Evolutionary conservation across 92 coral and sea anemone genomes (phyloP).

Genomic region (Siderastrea radians): DNA sequence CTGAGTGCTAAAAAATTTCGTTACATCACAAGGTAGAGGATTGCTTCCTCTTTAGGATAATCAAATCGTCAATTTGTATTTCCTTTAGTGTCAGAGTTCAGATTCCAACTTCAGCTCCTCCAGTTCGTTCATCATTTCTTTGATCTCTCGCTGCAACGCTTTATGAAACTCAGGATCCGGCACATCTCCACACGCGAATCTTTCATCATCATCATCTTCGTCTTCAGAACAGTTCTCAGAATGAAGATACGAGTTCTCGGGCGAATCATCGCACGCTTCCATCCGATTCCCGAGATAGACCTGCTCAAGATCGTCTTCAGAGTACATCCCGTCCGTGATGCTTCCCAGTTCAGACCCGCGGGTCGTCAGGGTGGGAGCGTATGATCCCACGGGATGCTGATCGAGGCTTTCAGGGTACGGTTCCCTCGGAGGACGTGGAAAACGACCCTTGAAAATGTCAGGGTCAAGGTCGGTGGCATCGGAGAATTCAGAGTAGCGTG

Average conservation of each 20-base stretch:
- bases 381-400: slow-evolving; percentile 83
- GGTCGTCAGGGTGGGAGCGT: slow-evolving; percentile 77
- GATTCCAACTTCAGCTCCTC: slow-evolving; percentile 86
- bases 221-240: slow-evolving; percentile 90
- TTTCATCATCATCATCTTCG: slow-evolving; percentile 67
- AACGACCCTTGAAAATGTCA: slow-evolving; percentile 83
- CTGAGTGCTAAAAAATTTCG: too few species aligned
- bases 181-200: slow-evolving; percentile 31
- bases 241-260: slow-evolving; percentile 88
- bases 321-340: slow-evolving; percentile 82
- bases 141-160: slow-evolving; percentile 75
- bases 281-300: slow-evolving; percentile 91
- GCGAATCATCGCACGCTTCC: slow-evolving; percentile 94
- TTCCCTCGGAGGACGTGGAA: slow-evolving; percentile 89
- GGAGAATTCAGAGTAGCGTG: slow-evolving; percentile 81
- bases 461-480: slow-evolving; percentile 86
- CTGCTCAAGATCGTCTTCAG: slow-evolving; percentile 88
- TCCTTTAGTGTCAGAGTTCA: slow-evolving; percentile 49
- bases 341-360: slow-evolving; percentile 91
- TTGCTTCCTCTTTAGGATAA: too few species aligned
- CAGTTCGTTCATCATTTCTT: slow-evolving; percentile 82
- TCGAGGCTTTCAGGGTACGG: slow-evolving; percentile 93
- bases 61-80: neutral
- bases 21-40: too few species aligned
- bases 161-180: slow-evolving; percentile 73